Evolutionary conservation across 2,888 invertebrate species (phyloP).

Genomic region (Epinotia brunnichana): DNA sequence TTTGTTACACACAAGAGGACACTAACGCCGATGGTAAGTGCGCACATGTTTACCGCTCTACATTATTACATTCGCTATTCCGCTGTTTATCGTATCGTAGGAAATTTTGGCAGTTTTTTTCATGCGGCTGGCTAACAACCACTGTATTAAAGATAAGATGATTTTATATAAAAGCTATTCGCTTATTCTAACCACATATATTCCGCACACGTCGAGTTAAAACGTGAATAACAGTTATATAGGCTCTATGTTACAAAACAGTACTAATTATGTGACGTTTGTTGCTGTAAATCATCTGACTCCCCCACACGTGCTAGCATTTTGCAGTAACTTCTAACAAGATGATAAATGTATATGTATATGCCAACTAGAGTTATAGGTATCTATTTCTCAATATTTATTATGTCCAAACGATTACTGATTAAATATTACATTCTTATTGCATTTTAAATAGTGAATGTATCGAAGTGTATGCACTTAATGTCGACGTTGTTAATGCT

Average conservation of each 20-base stretch:
- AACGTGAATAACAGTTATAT: slow-evolving; percentile 40
- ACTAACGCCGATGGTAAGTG: slow-evolving; percentile 94
- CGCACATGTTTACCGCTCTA: slow-evolving; percentile 47
- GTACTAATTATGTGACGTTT: slow-evolving; percentile 40
- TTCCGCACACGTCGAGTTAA: slow-evolving; percentile 33
- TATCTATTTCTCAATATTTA: slow-evolving; percentile 10
- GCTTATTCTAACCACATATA: slow-evolving; percentile 72
- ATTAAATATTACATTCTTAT: neutral
- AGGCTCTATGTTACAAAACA: slow-evolving; percentile 28
- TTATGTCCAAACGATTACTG: slow-evolving; percentile 5
- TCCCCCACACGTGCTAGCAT: slow-evolving; percentile 39
- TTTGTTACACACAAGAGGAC: slow-evolving; percentile 97
- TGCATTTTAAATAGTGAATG: slow-evolving; percentile 1
- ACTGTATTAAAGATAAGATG: slow-evolving; percentile 63
- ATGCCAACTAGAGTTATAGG: neutral
- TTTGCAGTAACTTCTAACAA: slow-evolving; percentile 35
- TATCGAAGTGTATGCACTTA: slow-evolving; percentile 7
- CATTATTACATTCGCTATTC: slow-evolving; percentile 66
- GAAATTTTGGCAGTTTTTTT: slow-evolving; percentile 72
- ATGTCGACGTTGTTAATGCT: neutral
- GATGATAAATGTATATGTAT: slow-evolving; percentile 22
- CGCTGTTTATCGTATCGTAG: slow-evolving; percentile 72
- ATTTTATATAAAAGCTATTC: slow-evolving; percentile 65
- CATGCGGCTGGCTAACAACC: slow-evolving; percentile 76
- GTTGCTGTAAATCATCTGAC: slow-evolving; percentile 40